A percentile compares a stretch with the other conserved stretches of the same genome.
Evolutionary conservation across 2,888 invertebrate genomes (phyloP).

Genomic region (Brenthis ino): DNA sequence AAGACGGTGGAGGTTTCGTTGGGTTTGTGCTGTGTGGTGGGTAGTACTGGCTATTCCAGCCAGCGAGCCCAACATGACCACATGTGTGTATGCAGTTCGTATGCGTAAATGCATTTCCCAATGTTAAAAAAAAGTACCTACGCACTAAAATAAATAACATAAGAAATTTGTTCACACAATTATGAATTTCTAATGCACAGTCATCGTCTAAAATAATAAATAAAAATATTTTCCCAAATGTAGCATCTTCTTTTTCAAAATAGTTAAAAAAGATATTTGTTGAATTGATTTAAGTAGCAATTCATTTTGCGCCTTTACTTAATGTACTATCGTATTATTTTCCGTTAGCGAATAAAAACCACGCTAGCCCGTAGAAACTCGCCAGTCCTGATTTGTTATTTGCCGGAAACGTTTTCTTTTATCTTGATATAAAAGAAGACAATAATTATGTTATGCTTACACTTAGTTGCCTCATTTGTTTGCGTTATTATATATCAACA

Average conservation of each 20-base stretch:
- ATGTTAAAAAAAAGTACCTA: no score
- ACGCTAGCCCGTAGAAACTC: constrained; percentile 22
- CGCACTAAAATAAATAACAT: no score
- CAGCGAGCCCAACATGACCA: no score
- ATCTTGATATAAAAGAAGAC: not conserved
- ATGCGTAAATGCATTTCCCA: no score
- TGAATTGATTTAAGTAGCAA: not conserved
- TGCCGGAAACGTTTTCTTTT: constrained; percentile 13
- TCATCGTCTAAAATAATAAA: no score
- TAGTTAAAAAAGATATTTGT: not conserved
- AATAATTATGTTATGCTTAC: constrained; percentile 10
- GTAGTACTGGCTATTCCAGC: no score
- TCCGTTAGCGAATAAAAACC: constrained; percentile 29
- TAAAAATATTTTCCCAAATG: no score
- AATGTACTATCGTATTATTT: constrained; percentile 4
- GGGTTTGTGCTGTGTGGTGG: no score
- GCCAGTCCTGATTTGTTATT: constrained; percentile 26
- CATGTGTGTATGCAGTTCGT: no score
- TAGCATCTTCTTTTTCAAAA: not conserved
- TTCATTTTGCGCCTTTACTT: not conserved
- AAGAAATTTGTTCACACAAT: no score
- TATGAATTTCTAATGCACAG: no score
- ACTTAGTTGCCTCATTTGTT: not conserved
- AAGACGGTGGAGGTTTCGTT: no score
- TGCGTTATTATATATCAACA: constrained; percentile 1